Percentiles rank a stretch among this genome's conserved stretches.
Conservation (phyloP, 2,113 vertebrate genomes). For the Myiozetetes cayanensis region DNA sequence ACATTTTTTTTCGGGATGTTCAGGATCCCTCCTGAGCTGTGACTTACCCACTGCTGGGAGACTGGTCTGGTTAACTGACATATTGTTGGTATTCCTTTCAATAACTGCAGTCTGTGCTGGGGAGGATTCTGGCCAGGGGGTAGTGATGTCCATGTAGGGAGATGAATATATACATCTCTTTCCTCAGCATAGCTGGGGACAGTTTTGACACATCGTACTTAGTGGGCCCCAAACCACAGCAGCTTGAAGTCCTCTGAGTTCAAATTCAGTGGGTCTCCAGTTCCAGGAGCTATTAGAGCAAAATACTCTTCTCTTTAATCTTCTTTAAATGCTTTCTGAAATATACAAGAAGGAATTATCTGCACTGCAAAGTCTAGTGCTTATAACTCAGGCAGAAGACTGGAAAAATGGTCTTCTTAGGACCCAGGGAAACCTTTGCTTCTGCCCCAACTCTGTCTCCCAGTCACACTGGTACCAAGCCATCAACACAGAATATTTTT, state of each 20-base stretch:
- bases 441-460: not conserved
- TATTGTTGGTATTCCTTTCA: accelerated
- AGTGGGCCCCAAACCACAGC: not conserved
- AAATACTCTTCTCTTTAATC: not conserved
- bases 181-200: not conserved
- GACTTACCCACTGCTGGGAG: not conserved
- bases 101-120: not conserved
- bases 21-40: not conserved
- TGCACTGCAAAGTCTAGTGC: not conserved
- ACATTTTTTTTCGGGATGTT: not conserved
- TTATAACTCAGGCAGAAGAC: not conserved
- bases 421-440: not conserved
- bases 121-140: not conserved
- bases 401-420: not conserved
- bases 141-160: accelerated
- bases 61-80: not conserved
- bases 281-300: not conserved
- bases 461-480: not conserved
- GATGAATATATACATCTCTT: not conserved
- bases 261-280: not conserved
- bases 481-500: not conserved
- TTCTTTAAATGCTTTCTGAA: not conserved
- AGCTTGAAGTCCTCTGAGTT: not conserved
- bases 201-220: not conserved
- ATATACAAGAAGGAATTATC: not conserved